A percentile compares a stretch with the other conserved stretches of the same genome.
phyloP scores from a whole-genome alignment of 1,140 invertebrate genomes.

The Drosophila triauraria region DNA sequence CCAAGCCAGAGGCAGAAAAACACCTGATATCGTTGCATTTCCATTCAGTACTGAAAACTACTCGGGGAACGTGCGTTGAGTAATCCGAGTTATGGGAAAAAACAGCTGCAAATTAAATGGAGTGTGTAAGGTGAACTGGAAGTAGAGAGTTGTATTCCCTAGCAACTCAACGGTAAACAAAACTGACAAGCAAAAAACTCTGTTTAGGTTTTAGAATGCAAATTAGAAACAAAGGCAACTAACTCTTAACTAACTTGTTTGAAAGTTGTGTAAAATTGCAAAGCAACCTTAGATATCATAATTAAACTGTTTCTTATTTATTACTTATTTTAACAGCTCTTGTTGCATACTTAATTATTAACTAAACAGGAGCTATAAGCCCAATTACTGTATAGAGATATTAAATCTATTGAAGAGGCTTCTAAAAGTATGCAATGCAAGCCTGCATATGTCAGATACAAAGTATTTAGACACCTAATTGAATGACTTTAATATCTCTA shows the following conservation, averaged over 20 bases:
- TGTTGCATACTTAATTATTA: background rate
- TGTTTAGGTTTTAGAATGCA: background rate
- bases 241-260: background rate
- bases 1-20: background rate
- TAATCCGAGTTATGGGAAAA: background rate
- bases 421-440: background rate
- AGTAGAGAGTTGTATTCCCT: background rate
- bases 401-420: background rate
- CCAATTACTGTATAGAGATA: background rate
- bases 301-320: too few species aligned
- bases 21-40: conserved; percentile 33
- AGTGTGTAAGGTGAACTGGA: background rate
- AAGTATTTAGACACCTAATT: background rate
- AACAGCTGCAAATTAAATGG: conserved; percentile 2
- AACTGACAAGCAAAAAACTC: background rate
- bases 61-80: background rate
- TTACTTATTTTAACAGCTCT: too few species aligned
- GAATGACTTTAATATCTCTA: too few species aligned
- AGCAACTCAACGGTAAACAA: conserved; percentile 1
- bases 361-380: background rate
- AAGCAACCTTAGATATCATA: too few species aligned
- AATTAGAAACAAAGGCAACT: background rate
- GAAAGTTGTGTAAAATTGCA: too few species aligned
- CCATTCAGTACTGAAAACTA: conserved; percentile 14
- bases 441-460: background rate